Base-by-base conservation (phyloP, 2,888 invertebrate species). In the Malacosoma neustria region DNA sequence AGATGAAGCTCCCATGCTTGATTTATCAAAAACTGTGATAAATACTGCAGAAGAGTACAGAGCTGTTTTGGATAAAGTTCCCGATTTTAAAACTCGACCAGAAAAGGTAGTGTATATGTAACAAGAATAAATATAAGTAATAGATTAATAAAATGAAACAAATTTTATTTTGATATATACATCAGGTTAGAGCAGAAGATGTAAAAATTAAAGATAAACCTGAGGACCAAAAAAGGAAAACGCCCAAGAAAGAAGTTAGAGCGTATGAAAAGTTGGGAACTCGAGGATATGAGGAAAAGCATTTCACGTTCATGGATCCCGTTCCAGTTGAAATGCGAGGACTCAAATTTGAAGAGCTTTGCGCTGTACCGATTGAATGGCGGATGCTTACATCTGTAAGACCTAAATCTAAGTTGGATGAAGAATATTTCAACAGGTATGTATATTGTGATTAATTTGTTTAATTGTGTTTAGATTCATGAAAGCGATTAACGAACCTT, bases 351-450 rank as follows among this genome's bases (percentile, higher is more conserved):
- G 89, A 90, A 34, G 96, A 96, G 55, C 79, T 96, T 34, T 93
- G 93, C 54, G 88, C 91, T 6, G 95, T 96, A 11, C 91, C 94
- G 29, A 97, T 97, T 43, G 95, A 95, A 64, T 97, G 96, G 96
- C 90, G 93, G 70, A 96, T 97, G 96, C 84, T 97, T 39, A 96
- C 96, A 9, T 92, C 93, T n/a, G 71, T 93, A 14, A 86, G 96
- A 51, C 96, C 96, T 0, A 95, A 95, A 69, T 89, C 89, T 15
- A 93, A 93, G 58, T 73, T 90, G 13, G 96, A 97, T 55, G 96
- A 96, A 74, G 94, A 95, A 60, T 94, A 93, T 79, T 96, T 94
- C 65, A 93, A 94, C 46, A 90, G 92, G 91, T 90, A 65, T 33
- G 35, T 15, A n/a, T n/a, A n/a, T n/a, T n/a, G n/a, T n/a, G n/a